These are phyloP conservation scores for Enteromius viviparus DNA, from an alignment of 2,797 vertebrate genomes.

Conservation along the genomic window DNA sequence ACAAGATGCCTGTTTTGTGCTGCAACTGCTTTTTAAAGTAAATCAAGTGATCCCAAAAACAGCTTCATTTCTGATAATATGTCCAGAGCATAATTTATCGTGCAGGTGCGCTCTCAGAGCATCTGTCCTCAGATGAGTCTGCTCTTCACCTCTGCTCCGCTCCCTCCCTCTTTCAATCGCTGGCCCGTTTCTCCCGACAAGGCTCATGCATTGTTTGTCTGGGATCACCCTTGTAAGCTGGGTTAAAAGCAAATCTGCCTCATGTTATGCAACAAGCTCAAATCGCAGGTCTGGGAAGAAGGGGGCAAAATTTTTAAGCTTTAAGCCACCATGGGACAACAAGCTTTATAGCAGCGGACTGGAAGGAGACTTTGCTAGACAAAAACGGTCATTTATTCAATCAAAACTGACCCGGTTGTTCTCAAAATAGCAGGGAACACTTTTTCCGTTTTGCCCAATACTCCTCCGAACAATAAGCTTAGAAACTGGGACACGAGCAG, in stretches of 20 bases:
- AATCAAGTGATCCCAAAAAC: constrained; percentile 4
- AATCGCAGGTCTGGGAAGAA: constrained; percentile 35
- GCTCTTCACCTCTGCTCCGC: background rate
- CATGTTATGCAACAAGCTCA: constrained; percentile 60
- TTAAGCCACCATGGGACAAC: constrained; percentile 39
- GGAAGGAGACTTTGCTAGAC: constrained; percentile 1
- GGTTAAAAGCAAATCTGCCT: constrained; percentile 54
- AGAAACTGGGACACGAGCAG: background rate
- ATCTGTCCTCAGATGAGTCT: background rate
- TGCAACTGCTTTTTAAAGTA: background rate
- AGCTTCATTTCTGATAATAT: background rate
- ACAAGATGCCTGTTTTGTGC: background rate
- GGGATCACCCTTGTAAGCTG: constrained; percentile 58
- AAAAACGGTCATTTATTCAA: constrained; percentile 5
- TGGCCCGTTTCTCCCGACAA: constrained; percentile 18
- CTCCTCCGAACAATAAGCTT: constrained; percentile 2
- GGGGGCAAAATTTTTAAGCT: constrained; percentile 37
- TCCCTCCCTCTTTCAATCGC: background rate
- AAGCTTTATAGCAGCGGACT: constrained; percentile 8
- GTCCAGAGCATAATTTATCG: background rate
- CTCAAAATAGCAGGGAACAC: background rate
- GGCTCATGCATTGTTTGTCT: constrained; percentile 53
- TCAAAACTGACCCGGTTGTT: background rate
- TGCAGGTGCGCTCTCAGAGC: background rate
- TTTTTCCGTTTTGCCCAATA: background rate